Evolutionary conservation across 2,113 vertebrate species (phyloP), one percentile per base, ranked within the genome.

Genomic region (Aegithalos caudatus): DNA sequence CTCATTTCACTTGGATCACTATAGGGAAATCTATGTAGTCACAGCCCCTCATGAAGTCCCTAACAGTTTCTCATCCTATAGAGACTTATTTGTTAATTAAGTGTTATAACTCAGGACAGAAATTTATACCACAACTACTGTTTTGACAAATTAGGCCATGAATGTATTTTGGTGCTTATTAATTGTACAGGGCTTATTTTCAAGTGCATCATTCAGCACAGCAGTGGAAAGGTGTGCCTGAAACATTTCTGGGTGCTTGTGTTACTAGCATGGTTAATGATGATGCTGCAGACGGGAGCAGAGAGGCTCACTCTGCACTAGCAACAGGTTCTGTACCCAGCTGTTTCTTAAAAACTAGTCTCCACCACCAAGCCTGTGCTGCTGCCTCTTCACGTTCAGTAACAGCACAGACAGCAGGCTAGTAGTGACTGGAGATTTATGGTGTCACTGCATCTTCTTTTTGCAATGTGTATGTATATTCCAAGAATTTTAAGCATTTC

Each of bases 401-500:
- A n/a, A 25, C 19, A 72, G 51, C 57, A 9, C 1, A 20, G 54
- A 21, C 25, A 47, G 33, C 8, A 48, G 42, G 62, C 28, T 92
- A 11, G 6, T n/a, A 38, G 19, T 72, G 71, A 25, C 53, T 69
- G 16, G 67, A 61, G 37, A 70, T 57, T 50, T 0, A 0, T 54
- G 47, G 33, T 10, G 1, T 90, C 66, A 21, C 45, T 53, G 22
- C 35, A 10, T 90, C 54, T 72, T 82, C 78, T 82, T 72, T 78
- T 65, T 86, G 76, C 58, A 58, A 11, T 31, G 50, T 47, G 19
- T 47, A 6, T 82, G 42, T 70, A 15, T 93, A 88, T 88, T 80
- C 42, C 29, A 92, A 78, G 92, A 83, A 93, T 92, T 73, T 51
- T 56, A 86, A 92, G 92, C 67, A 83, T 94, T 93, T 83, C 13